Evolutionary conservation across 2,888 invertebrate species (phyloP), one percentile per base, ranked within the genome.

Genomic region (Drosophila multiciliata): DNA sequence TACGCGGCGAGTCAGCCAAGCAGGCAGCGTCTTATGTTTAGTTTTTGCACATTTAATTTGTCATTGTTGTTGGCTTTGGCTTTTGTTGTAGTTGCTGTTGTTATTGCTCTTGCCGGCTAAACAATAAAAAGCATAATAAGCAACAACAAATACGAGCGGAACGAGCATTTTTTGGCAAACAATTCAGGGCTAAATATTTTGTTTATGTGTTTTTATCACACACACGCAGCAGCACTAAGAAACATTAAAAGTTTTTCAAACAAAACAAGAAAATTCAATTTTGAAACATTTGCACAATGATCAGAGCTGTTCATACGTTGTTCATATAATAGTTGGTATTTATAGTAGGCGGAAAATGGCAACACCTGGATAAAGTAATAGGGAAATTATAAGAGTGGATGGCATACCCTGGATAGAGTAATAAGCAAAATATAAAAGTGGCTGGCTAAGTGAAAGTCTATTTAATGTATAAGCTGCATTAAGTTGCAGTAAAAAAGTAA

Each of bases 101-200:
- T 48, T 74, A 70, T 67, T 79, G 60, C 32, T 71, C 55, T 81
- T 80, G 87, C 86, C 83, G 83, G 86, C 74, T 71, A 82, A 84
- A 84, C 82, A 80, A 84, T 72, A 68, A 70, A 65, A 66, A 78
- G 63, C 77, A 85, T 75, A 82, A 78, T 79, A 82, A 74, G 73
- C 68, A 69, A 67, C 52, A 73, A 49, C 54, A 70, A n/a, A n/a
- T n/a, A 9, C 45, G 52, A 62, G 40, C 72, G 69, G 55, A 73
- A 68, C 73, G 65, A 79, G 78, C 73, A 81, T 87, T 87, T 88
- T 87, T 90, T 90, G 91, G 90, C 90, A 90, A 90, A 80, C 87
- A 89, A 87, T 90, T 90, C 91, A 90, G 88, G 91, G 90, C 89
- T 90, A 90, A 90, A 90, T 90, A 86, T 83, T 90, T 90, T 84